Percentiles rank a stretch among this genome's conserved stretches.
Evolutionary conservation across 2,888 invertebrate species (phyloP).

Genomic region (Diaperis boleti): DNA sequence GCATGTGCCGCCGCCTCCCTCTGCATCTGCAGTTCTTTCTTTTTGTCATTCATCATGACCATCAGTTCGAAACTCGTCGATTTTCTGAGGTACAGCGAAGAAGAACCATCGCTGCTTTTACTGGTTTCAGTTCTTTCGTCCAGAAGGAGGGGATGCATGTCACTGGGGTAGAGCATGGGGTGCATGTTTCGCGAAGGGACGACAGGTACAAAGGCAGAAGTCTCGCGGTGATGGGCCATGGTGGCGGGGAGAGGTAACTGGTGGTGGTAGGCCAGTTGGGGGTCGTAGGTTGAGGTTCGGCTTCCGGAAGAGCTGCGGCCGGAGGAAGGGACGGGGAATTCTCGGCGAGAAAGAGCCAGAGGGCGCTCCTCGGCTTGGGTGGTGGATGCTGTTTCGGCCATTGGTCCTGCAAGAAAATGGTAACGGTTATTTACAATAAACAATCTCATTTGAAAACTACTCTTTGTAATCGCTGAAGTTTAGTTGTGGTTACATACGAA

Average conservation of each 20-base stretch:
- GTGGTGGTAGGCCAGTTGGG: conserved; percentile 58
- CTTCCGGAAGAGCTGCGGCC: conserved; percentile 73
- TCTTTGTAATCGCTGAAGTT: too few species aligned
- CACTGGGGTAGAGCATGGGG: conserved; percentile 78
- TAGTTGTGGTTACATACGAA: too few species aligned
- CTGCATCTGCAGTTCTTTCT: conserved; percentile 82
- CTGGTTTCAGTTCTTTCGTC: conserved; percentile 30
- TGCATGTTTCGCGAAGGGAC: conserved; percentile 84
- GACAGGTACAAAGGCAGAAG: conserved; percentile 90
- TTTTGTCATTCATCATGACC: conserved; percentile 92
- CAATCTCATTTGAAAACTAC: too few species aligned
- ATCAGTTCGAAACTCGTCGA: conserved; percentile 79
- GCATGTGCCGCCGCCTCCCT: conserved; percentile 70
- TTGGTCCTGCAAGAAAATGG: conserved; percentile 30
- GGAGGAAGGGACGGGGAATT: conserved; percentile 66
- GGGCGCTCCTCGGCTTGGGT: conserved; percentile 64
- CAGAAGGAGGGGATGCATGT: conserved; percentile 74
- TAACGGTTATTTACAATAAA: too few species aligned
- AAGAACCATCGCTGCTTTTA: conserved; percentile 36
- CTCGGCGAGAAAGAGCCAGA: conserved; percentile 69
- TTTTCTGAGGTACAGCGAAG: conserved; percentile 43
- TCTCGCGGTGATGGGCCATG: conserved; percentile 75
- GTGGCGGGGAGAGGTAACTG: conserved; percentile 55
- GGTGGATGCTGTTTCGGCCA: conserved; percentile 53
- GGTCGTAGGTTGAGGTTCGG: conserved; percentile 51